Conservation (phyloP, 2,113 vertebrate species). For the Dromaius novaehollandiae region DNA sequence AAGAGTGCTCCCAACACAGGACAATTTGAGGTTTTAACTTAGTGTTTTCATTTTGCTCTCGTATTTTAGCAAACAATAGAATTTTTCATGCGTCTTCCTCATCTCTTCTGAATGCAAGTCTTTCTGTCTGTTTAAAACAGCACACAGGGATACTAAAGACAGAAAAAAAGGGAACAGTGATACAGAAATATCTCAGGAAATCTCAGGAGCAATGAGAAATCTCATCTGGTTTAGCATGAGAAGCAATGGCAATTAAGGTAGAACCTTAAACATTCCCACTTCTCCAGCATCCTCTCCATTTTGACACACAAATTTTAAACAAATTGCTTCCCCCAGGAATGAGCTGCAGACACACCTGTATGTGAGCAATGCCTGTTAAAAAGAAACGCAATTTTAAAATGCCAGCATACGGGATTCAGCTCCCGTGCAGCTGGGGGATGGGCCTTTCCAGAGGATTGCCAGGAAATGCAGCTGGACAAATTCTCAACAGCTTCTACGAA, state of each 20-base stretch:
- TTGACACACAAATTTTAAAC: neutral
- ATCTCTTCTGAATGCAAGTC: neutral
- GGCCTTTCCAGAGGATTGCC: neutral
- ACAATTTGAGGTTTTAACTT: neutral
- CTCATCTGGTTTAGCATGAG: neutral
- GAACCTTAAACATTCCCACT: neutral
- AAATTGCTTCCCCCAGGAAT: neutral
- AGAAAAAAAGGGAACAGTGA: neutral
- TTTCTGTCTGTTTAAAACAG: neutral
- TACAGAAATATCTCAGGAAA: neutral
- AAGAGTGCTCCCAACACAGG: neutral
- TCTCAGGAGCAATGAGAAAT: neutral
- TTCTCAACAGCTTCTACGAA: neutral
- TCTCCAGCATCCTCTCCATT: neutral
- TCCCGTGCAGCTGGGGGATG: neutral
- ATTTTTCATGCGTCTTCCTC: neutral
- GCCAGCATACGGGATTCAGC: neutral
- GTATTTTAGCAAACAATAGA: neutral
- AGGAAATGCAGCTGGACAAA: neutral
- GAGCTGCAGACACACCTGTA: neutral
- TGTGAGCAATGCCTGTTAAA: neutral
- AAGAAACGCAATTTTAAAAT: neutral
- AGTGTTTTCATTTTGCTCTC: neutral
- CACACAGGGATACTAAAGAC: neutral
- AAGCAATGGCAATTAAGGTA: neutral